These are phyloP conservation scores for Equus przewalskii DNA, from an alignment of 2,113 vertebrate species.

Conservation along the genomic window DNA sequence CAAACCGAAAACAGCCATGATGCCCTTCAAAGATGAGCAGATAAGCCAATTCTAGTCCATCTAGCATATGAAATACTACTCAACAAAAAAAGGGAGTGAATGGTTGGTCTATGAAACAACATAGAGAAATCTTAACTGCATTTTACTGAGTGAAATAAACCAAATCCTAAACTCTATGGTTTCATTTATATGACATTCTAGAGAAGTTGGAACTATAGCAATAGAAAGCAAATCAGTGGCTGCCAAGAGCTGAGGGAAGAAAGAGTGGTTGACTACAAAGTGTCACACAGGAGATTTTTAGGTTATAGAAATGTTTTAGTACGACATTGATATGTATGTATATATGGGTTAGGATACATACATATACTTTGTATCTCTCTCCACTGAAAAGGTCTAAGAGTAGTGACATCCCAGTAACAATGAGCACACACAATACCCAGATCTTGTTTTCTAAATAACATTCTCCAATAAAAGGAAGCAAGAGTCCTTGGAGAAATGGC, in stretches of 20 bases:
- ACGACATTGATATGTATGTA: neutral
- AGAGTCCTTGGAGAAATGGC: neutral
- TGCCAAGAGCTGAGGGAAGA: neutral
- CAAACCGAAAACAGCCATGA: neutral
- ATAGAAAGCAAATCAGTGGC: neutral
- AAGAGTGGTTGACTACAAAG: neutral
- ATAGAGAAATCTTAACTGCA: neutral
- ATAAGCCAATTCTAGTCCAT: neutral
- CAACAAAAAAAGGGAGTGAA: neutral
- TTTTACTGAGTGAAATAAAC: neutral
- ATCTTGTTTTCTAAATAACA: neutral
- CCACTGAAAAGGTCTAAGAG: neutral
- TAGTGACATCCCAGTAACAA: neutral
- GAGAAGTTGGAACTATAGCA: neutral
- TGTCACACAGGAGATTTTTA: neutral
- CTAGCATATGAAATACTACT: neutral
- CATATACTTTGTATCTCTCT: neutral
- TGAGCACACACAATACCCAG: neutral
- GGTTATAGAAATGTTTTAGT: neutral
- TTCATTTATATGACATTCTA: neutral
- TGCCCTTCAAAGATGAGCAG: neutral
- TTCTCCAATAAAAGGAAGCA: neutral
- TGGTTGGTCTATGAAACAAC: neutral
- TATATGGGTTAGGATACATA: neutral
- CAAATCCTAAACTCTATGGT: neutral